Conservation (phyloP, 2,113 vertebrate genomes). For the Melanostigma gelatinosum region DNA sequence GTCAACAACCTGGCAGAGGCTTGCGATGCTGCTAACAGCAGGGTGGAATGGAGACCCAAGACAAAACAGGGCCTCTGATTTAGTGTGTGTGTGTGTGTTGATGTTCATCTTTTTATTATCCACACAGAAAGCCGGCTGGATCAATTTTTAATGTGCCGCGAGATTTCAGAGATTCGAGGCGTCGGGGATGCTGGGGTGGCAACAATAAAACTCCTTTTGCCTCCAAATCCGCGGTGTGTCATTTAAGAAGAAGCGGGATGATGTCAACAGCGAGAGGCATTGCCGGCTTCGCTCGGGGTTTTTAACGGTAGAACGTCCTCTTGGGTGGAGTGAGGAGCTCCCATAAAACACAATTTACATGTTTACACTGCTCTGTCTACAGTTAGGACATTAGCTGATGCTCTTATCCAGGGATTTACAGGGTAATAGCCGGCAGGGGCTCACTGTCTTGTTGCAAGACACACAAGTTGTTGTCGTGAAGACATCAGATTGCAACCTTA, state of each 20-base stretch:
- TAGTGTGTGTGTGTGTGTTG: not conserved
- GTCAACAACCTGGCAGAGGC: not conserved
- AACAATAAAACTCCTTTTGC: constrained; percentile 60
- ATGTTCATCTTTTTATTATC: constrained; percentile 66
- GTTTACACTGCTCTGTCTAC: constrained; percentile 58
- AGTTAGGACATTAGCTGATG: constrained; percentile 43
- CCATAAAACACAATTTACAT: constrained; percentile 56
- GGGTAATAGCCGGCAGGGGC: not conserved
- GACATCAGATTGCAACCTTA: constrained; percentile 13
- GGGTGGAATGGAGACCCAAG: constrained; percentile 10
- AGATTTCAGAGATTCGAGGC: constrained; percentile 60
- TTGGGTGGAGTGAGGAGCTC: constrained; percentile 20
- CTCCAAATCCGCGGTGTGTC: constrained; percentile 64
- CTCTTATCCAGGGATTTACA: constrained; percentile 43
- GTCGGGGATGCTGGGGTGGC: constrained; percentile 58
- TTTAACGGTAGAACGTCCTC: constrained; percentile 45
- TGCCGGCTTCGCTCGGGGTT: constrained; percentile 21
- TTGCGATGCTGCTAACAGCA: constrained; percentile 9
- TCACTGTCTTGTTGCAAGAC: constrained; percentile 1
- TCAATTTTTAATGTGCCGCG: constrained; percentile 72
- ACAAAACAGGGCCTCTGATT: constrained; percentile 50
- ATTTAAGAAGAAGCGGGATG: constrained; percentile 57
- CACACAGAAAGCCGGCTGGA: constrained; percentile 55
- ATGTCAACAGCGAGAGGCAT: constrained; percentile 61
- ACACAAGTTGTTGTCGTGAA: not conserved